A percentile compares a stretch with the other conserved stretches of the same genome.
Conservation (phyloP, 2,888 invertebrate genomes). For the Macrostomum cliftonense region DNA sequence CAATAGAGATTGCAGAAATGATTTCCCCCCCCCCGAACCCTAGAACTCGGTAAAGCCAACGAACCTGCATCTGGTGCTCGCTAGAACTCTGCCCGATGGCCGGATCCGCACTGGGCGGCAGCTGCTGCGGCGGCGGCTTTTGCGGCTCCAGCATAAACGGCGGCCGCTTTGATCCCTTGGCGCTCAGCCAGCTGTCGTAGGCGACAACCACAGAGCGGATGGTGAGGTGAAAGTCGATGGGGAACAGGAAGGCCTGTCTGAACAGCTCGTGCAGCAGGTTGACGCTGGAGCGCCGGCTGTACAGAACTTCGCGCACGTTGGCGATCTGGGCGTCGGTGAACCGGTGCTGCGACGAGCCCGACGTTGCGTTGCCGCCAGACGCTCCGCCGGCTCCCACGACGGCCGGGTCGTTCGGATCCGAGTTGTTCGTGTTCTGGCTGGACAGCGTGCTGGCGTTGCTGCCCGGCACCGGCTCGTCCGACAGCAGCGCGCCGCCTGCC, state of each 20-base stretch:
- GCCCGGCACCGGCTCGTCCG: slow-evolving; percentile 14
- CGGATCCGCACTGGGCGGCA: slow-evolving; percentile 1
- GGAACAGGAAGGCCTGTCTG: slow-evolving; percentile 72
- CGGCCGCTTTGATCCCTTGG: slow-evolving; percentile 42
- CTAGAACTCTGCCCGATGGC: too few relatives aligned
- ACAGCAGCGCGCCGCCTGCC: slow-evolving; percentile 5
- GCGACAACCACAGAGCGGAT: slow-evolving; percentile 70
- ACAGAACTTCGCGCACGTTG: slow-evolving; percentile 68
- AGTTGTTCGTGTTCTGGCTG: slow-evolving; percentile 15
- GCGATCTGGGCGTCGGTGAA: slow-evolving; percentile 21
- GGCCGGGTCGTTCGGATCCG: background rate
- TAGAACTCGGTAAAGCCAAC: too few relatives aligned
- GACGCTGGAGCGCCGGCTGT: slow-evolving; percentile 66
- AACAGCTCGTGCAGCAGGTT: slow-evolving; percentile 84
- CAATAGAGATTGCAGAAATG: too few relatives aligned
- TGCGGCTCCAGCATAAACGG: slow-evolving; percentile 51
- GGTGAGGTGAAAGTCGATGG: slow-evolving; percentile 67
- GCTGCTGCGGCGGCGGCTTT: slow-evolving; percentile 14
- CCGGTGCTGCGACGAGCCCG: background rate
- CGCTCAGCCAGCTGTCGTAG: slow-evolving; percentile 73
- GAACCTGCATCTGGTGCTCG: too few relatives aligned
- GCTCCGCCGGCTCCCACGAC: background rate
- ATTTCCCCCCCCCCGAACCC: too few relatives aligned
- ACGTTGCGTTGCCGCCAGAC: background rate
- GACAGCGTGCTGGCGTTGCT: slow-evolving; percentile 26